Base-by-base conservation (phyloP, 2,888 invertebrate genomes). In the Tuta absoluta region DNA sequence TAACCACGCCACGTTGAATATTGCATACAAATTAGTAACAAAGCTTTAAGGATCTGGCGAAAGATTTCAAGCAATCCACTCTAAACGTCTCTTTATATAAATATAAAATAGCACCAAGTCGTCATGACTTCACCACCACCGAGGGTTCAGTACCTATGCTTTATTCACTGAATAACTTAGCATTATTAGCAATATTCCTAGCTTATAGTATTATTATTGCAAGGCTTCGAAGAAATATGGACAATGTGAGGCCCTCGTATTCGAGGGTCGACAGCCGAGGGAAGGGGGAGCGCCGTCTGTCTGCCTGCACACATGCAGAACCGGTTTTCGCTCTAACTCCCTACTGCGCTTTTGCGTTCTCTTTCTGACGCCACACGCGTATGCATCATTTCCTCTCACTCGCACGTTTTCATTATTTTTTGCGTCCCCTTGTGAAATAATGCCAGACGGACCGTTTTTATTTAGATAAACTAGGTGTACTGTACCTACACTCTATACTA, bases 221-320 rank as follows among this genome's bases (percentile, higher is more conserved):
- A 85, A 84, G 74, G 85, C 80, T 86, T 85, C 80, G 81, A 80
- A 81, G 82, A 85, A 87, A 87, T 85, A 86, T 82, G 80, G 82
- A 83, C 87, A 86, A 82, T 85, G 81, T 86, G 81, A 82, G 86
- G 85, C 85, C 85, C 84, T 85, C 82, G 80, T 75, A 82, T 79
- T 79, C 78, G 86, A 87, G 86, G 88, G 87, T 87, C 89, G 89
- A 80, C 84, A 84, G 79, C 82, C 82, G 87, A 82, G 88, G 87
- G 87, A 86, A 80, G 85, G 87, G 87, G 82, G 82, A 81, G 84
- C 84, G 81, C 85, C 85, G 86, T 81, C 81, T 53, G 53, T 82
- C 82, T 87, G 87, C 89, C 82, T 87, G 87, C 89, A 88, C 89
- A 87, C 90, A 88, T 89, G 89, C 88, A 89, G 89, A 88, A 88